Conservation (phyloP, 2,888 invertebrate species). For the Catocala nupta region DNA sequence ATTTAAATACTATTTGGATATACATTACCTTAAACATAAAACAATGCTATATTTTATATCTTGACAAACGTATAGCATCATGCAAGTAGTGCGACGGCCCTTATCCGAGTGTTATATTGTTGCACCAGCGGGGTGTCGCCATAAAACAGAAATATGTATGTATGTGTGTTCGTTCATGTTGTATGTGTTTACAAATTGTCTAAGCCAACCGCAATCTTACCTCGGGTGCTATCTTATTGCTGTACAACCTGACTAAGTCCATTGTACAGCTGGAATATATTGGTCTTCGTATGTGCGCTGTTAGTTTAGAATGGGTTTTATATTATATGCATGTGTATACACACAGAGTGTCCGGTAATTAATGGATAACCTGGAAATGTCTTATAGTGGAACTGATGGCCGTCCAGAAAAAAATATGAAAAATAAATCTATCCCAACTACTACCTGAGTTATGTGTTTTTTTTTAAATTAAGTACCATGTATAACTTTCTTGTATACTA, state of each 20-base stretch:
- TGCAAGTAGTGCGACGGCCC: slow-evolving; percentile 5
- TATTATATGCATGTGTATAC: too few species aligned
- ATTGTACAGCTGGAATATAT: slow-evolving; percentile 11
- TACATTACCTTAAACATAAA: too few species aligned
- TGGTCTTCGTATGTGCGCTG: background rate
- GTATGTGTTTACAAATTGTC: slow-evolving; percentile 23
- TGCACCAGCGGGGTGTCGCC: slow-evolving; percentile 16
- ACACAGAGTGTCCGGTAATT: too few species aligned
- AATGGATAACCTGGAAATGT: too few species aligned
- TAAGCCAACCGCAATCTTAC: slow-evolving; percentile 17
- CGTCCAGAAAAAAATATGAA: too few species aligned
- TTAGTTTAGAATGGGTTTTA: background rate
- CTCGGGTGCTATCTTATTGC: slow-evolving; percentile 26
- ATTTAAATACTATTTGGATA: too few species aligned
- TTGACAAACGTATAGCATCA: background rate
- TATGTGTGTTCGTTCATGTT: slow-evolving; percentile 2
- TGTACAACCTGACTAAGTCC: background rate
- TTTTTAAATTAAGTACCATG: too few species aligned
- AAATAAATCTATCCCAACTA: too few species aligned
- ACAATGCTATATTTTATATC: too few species aligned
- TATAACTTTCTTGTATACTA: too few species aligned
- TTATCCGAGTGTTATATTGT: slow-evolving; percentile 43
- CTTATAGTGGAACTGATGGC: too few species aligned
- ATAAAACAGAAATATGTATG: slow-evolving; percentile 16
- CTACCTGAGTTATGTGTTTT: too few species aligned